A percentile compares a stretch with the other conserved stretches of the same genome.
These are phyloP conservation scores for Takifugu bimaculatus DNA, from an alignment of 2,113 vertebrate species.

Conservation along the genomic window DNA sequence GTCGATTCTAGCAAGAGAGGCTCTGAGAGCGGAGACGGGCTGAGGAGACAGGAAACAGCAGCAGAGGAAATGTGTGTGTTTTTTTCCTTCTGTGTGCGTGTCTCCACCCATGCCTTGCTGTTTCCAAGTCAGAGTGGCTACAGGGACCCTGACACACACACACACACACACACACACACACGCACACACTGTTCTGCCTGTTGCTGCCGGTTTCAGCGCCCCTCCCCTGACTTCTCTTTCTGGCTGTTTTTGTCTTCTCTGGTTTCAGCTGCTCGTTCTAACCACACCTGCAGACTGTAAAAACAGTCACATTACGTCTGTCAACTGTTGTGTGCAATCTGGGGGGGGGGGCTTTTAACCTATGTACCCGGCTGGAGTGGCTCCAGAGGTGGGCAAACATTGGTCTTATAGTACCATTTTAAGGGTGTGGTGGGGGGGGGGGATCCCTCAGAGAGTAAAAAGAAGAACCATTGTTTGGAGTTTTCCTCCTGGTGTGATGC, in stretches of 20 bases:
- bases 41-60: slow-evolving; percentile 50
- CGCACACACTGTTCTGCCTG: not conserved
- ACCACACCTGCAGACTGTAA: slow-evolving; percentile 3
- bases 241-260: slow-evolving; percentile 54
- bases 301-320: too few relatives aligned
- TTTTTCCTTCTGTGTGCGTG: slow-evolving; percentile 2
- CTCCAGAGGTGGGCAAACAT: too few relatives aligned
- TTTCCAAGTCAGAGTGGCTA: slow-evolving; percentile 22
- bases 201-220: slow-evolving; percentile 8
- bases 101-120: slow-evolving; percentile 21
- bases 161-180: slow-evolving; percentile 7
- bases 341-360: slow-evolving; percentile 7
- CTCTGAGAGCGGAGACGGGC: not conserved
- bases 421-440: too few relatives aligned
- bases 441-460: too few relatives aligned
- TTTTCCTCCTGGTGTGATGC: too few relatives aligned
- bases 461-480: too few relatives aligned
- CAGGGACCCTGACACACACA: slow-evolving; percentile 19
- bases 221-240: not conserved
- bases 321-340: not conserved
- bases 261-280: slow-evolving; percentile 29
- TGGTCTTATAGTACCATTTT: too few relatives aligned
- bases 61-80: slow-evolving; percentile 16
- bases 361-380: too few relatives aligned
- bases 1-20: not conserved